phyloP scores from a whole-genome alignment of 2,888 invertebrate genomes.

The Acrobasis consociella region DNA sequence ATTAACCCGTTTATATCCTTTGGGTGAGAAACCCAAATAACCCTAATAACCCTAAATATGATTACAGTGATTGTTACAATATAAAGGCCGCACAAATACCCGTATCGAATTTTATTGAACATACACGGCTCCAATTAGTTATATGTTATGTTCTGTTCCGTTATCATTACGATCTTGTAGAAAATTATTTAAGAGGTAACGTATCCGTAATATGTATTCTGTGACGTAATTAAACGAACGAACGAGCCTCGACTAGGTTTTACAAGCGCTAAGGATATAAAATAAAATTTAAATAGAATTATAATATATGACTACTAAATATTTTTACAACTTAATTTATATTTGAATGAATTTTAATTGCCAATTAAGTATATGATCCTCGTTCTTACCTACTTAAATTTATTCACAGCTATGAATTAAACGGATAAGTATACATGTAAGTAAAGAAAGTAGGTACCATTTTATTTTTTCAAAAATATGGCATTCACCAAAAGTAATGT shows the following conservation, averaged over 20 bases:
- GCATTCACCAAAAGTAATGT: too few relatives aligned
- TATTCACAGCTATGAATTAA: neutral
- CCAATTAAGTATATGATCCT: slow-evolving; percentile 1
- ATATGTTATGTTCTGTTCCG: neutral
- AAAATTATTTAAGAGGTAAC: too few relatives aligned
- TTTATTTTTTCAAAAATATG: too few relatives aligned
- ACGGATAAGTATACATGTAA: neutral
- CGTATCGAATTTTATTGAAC: neutral
- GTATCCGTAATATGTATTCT: too few relatives aligned
- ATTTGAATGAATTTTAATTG: neutral
- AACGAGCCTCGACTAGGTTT: neutral
- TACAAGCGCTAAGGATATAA: neutral
- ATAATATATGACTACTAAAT: neutral
- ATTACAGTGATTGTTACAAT: neutral
- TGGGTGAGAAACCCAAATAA: too few relatives aligned
- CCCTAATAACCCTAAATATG: too few relatives aligned
- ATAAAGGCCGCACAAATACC: neutral
- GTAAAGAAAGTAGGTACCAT: neutral
- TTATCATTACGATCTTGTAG: neutral
- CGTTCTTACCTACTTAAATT: neutral
- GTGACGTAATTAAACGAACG: too few relatives aligned
- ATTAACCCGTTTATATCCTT: too few relatives aligned
- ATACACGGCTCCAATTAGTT: neutral
- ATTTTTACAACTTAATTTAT: slow-evolving; percentile 6
- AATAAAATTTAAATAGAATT: neutral